Conservation (phyloP, 1,140 invertebrate species). For the Manduca sexta region DNA sequence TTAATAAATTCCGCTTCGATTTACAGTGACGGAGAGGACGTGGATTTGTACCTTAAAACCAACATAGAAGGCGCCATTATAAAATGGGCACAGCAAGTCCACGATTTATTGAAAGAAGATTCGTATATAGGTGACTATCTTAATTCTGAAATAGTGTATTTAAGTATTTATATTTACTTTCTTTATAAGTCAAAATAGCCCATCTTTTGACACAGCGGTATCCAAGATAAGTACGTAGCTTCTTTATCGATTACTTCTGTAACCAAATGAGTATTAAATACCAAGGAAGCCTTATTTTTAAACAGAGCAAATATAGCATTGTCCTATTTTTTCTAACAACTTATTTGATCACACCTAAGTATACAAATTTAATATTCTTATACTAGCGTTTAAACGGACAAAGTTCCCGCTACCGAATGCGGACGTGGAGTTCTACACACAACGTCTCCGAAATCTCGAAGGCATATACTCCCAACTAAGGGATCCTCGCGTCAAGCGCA, state of each 20-base stretch:
- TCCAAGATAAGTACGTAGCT: too few relatives aligned
- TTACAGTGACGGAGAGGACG: conserved; percentile 66
- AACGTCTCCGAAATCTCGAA: conserved; percentile 82
- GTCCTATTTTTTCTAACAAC: too few relatives aligned
- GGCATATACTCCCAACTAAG: conserved; percentile 88
- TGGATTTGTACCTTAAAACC: conserved; percentile 81
- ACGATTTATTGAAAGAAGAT: conserved; percentile 84
- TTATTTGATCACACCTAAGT: too few relatives aligned
- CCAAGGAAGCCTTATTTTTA: too few relatives aligned
- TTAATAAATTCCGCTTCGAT: not conserved
- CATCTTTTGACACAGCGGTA: too few relatives aligned
- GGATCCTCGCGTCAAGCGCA: conserved; percentile 84
- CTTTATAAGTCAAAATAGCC: too few relatives aligned
- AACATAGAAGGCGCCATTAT: conserved; percentile 87
- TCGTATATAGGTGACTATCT: conserved; percentile 73
- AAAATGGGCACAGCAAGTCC: conserved; percentile 86
- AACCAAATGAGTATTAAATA: too few relatives aligned
- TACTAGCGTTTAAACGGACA: conserved; percentile 72
- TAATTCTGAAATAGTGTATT: too few relatives aligned
- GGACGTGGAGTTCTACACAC: conserved; percentile 82
- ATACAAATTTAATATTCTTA: not conserved
- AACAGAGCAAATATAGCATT: too few relatives aligned
- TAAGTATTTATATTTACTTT: too few relatives aligned
- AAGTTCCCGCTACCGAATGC: conserved; percentile 80
- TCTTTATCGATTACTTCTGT: too few relatives aligned